A percentile compares a stretch with the other conserved stretches of the same genome.
Evolutionary conservation across 1,140 invertebrate species (phyloP).

Genomic region (Drosophila pruinosa): DNA sequence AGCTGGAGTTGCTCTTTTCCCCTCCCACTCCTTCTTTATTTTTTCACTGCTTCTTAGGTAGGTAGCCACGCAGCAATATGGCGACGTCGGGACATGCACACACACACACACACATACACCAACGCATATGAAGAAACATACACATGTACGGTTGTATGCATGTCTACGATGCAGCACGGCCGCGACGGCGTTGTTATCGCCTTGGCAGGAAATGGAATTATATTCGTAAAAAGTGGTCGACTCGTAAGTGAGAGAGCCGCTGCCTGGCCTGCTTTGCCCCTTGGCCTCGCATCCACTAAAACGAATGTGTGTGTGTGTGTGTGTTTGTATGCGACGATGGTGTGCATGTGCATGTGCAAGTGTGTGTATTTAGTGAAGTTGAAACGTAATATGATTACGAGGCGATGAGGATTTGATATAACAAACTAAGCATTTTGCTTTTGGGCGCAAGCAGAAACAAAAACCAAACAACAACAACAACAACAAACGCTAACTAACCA

Average conservation of each 20-base stretch:
- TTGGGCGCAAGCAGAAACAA: slow-evolving; percentile 26
- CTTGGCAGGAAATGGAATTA: slow-evolving; percentile 80
- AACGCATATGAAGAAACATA: no score
- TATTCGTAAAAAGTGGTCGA: slow-evolving; percentile 66
- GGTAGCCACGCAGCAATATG: background rate
- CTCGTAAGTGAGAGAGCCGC: background rate
- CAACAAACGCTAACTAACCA: slow-evolving; percentile 20
- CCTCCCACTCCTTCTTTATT: background rate
- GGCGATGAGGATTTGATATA: slow-evolving; percentile 47
- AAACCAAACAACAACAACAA: slow-evolving; percentile 16
- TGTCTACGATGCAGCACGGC: slow-evolving; percentile 31
- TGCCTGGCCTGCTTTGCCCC: background rate
- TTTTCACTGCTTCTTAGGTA: slow-evolving; percentile 34
- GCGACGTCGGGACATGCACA: slow-evolving; percentile 6
- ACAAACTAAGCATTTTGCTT: slow-evolving; percentile 49
- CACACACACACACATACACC: slow-evolving; percentile 15
- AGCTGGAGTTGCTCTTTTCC: slow-evolving; percentile 22
- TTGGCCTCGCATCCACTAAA: slow-evolving; percentile 13
- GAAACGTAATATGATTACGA: slow-evolving; percentile 52
- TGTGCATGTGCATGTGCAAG: background rate
- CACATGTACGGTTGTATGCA: background rate
- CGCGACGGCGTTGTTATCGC: slow-evolving; percentile 66
- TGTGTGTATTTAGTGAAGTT: slow-evolving; percentile 20
- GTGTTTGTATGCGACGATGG: background rate
- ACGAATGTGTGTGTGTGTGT: background rate